Evolutionary conservation across 2,888 invertebrate genomes (phyloP), one percentile per base, ranked within the genome.

Genomic region (Himalopsyche tibetana): DNA sequence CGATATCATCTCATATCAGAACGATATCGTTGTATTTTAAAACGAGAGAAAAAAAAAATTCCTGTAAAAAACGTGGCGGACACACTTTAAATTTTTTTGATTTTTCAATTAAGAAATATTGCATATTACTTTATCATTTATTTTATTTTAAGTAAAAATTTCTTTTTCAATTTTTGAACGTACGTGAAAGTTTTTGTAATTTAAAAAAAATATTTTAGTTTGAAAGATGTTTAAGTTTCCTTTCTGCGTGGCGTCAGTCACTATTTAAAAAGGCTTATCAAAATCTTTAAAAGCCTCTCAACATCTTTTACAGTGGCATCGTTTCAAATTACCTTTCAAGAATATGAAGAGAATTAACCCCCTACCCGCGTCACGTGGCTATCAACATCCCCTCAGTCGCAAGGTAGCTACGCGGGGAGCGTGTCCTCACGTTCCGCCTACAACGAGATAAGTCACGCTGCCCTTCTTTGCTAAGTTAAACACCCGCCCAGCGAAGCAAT

Each of bases 401-500:
- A 63, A 63, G 63, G 63, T 28, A 15, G 63, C 63, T 63, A 19
- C 19, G 63, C 63, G 63, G 63, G 63, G 19, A 63, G 63, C 63
- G 63, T 63, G 63, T 63, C 63, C 63, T 63, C 63, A 63, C 63
- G 63, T 63, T 63, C 63, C 63, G 19, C 63, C 63, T 63, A 63
- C 63, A 63, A 63, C 63, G 28, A 63, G 63, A 63, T 63, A 63
- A 63, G 63, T 63, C 63, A 63, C 63, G 63, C 63, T 28, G 63
- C 63, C 63, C 63, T 63, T 63, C 63, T 63, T 63, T 63, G 15
- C 63, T 28, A 63, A 63, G 63, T 63, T 63, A 63, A 63, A 63
- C 63, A 63, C 63, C 63, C 63, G 63, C 63, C 63, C 63, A 63
- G 19, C 19, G 28, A 19, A 19, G 19, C 63, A 9, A 63, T 0